Conservation (phyloP, 2,797 vertebrate species). For the Chaetophractus vellerosus region DNA sequence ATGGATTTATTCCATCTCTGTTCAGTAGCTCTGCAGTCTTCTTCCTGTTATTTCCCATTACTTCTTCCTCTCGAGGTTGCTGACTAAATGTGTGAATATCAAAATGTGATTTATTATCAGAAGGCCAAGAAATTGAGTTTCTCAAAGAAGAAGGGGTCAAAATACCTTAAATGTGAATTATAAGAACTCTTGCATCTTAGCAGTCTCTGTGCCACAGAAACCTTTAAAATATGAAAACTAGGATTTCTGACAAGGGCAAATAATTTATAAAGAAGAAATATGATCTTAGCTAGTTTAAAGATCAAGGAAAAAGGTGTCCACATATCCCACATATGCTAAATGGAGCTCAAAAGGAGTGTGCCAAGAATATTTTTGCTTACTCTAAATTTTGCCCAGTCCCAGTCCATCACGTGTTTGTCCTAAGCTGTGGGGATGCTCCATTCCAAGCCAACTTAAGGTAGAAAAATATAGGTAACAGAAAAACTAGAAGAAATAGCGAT, state of each 20-base stretch:
- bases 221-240: neutral
- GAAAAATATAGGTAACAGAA: neutral
- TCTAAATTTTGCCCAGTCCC: neutral
- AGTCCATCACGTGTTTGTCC: neutral
- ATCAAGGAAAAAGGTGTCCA: neutral
- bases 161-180: neutral
- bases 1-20: neutral
- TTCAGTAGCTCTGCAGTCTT: neutral
- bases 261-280: constrained; percentile 31
- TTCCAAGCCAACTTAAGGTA: neutral
- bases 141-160: neutral
- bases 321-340: neutral
- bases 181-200: neutral
- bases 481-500: neutral
- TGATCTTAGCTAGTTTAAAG: neutral
- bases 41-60: neutral
- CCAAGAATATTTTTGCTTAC: neutral
- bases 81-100: neutral
- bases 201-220: neutral
- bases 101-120: neutral
- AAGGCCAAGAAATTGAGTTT: neutral
- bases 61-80: neutral
- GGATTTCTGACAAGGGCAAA: neutral
- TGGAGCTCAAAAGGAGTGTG: neutral
- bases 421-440: neutral